These are phyloP conservation scores for Phortica okadai DNA, from an alignment of 2,888 invertebrate genomes.

Conservation along the genomic window DNA sequence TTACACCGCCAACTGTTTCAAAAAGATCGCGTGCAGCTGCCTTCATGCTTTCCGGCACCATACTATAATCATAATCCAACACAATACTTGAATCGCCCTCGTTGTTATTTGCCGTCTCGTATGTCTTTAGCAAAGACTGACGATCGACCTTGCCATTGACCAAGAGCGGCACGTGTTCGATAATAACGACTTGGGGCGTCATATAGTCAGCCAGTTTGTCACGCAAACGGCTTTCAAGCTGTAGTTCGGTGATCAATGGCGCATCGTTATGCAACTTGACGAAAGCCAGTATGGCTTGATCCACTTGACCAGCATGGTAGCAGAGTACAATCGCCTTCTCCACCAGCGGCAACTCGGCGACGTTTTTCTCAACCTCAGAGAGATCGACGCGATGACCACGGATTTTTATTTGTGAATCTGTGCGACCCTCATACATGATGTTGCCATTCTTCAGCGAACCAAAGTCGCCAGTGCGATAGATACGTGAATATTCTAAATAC, in stretches of 20 bases:
- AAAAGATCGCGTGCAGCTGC: slow-evolving; percentile 84
- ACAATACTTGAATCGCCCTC: slow-evolving; percentile 77
- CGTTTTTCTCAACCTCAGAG: slow-evolving; percentile 87
- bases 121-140: slow-evolving; percentile 85
- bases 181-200: slow-evolving; percentile 86
- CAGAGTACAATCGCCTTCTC: slow-evolving; percentile 88
- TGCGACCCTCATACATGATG: slow-evolving; percentile 87
- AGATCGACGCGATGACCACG: slow-evolving; percentile 91
- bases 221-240: slow-evolving; percentile 82
- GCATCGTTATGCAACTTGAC: slow-evolving; percentile 78
- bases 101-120: slow-evolving; percentile 84
- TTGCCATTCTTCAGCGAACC: slow-evolving; percentile 82
- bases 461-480: slow-evolving; percentile 92
- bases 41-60: slow-evolving; percentile 80
- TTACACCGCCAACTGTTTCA: slow-evolving; percentile 84
- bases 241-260: slow-evolving; percentile 77
- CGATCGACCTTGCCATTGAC: slow-evolving; percentile 93
- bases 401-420: slow-evolving; percentile 91
- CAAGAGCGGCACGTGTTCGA: slow-evolving; percentile 86
- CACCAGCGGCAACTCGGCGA: slow-evolving; percentile 81
- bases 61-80: slow-evolving; percentile 82
- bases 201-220: slow-evolving; percentile 85
- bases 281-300: slow-evolving; percentile 85
- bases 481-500: slow-evolving; percentile 81
- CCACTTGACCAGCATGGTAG: slow-evolving; percentile 85